A percentile compares a stretch with the other conserved stretches of the same genome.
Evolutionary conservation across 2,888 invertebrate genomes (phyloP).

Genomic region (Synanthedon myopaeformis): DNA sequence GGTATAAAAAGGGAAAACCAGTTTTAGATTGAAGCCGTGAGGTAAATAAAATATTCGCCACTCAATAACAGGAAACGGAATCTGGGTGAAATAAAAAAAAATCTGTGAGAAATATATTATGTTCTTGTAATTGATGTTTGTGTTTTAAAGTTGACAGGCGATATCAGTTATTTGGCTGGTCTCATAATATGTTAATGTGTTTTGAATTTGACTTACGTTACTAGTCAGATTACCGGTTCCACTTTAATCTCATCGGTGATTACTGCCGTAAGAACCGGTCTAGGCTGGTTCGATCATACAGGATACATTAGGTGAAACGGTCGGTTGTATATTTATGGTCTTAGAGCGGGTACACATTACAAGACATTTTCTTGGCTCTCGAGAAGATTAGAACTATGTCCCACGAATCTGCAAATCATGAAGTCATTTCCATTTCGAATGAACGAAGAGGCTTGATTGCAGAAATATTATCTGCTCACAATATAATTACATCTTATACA

Average conservation of each 20-base stretch:
- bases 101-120: not conserved
- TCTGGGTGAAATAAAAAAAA: conserved; percentile 17
- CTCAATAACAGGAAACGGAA: conserved; percentile 38
- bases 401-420: too few species aligned
- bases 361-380: too few species aligned
- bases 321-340: too few species aligned
- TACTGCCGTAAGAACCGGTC: conserved; percentile 14
- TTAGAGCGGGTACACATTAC: too few species aligned
- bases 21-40: not conserved
- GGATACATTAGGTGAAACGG: not conserved
- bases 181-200: not conserved
- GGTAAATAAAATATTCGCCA: conserved; percentile 5
- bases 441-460: too few species aligned
- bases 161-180: not conserved
- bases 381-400: too few species aligned
- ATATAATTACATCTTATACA: too few species aligned
- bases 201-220: not conserved
- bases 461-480: too few species aligned
- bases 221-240: too few species aligned
- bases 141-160: not conserved
- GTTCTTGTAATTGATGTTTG: not conserved
- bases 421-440: too few species aligned
- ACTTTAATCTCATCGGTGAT: not conserved
- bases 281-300: conserved; percentile 30
- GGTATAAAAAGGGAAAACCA: not conserved